These are phyloP conservation scores for Pseudomyrmex pallidus DNA, from an alignment of 1,140 invertebrate species.

Conservation along the genomic window DNA sequence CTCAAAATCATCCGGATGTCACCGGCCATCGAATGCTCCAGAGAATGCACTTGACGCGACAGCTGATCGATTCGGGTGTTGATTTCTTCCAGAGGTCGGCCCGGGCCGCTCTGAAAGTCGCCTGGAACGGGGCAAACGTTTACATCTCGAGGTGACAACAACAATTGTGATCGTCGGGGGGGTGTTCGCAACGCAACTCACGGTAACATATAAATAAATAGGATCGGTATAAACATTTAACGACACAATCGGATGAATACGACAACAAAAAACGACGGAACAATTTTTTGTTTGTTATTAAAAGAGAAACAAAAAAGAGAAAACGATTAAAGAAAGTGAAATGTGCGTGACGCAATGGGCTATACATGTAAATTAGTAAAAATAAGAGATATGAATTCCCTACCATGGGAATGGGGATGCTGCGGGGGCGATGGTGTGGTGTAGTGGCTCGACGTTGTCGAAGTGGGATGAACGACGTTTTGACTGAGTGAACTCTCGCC, in stretches of 20 bases:
- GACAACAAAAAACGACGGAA: slow-evolving; percentile 6
- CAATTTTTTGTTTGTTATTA: background rate
- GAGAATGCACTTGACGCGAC: slow-evolving; percentile 86
- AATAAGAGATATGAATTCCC: slow-evolving; percentile 38
- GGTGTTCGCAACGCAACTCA: background rate
- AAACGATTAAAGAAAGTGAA: no score
- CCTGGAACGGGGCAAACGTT: slow-evolving; percentile 69
- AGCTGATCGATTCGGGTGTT: slow-evolving; percentile 88
- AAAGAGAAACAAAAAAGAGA: no score
- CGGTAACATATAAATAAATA: background rate
- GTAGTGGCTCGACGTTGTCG: slow-evolving; percentile 84
- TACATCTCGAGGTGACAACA: background rate
- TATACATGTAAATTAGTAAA: background rate
- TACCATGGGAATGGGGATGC: slow-evolving; percentile 82
- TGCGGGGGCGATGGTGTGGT: slow-evolving; percentile 84
- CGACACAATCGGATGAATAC: background rate
- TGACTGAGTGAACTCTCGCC: slow-evolving; percentile 82
- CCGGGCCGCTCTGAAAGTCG: slow-evolving; percentile 83
- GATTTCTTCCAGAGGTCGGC: slow-evolving; percentile 85
- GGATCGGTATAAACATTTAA: background rate
- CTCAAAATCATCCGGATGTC: slow-evolving; percentile 89
- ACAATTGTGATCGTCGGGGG: background rate
- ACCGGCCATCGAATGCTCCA: slow-evolving; percentile 88
- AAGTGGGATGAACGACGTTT: slow-evolving; percentile 78
- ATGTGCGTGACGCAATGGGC: background rate